Evolutionary conservation across 2,113 vertebrate species (phyloP).

Genomic region (Rhineura floridana): DNA sequence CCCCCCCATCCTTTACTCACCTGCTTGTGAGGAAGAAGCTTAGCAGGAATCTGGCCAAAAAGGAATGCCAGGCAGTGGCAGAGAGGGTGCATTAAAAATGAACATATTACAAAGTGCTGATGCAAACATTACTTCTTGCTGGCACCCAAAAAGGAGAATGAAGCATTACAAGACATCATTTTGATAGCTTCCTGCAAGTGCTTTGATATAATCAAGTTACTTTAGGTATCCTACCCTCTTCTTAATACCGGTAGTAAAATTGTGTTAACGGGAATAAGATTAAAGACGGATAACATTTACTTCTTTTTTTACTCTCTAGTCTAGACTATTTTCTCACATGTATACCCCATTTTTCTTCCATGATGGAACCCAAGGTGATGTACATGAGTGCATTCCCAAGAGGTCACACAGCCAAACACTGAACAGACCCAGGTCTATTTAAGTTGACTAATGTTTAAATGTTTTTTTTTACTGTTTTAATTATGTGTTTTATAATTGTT

Average conservation of each 20-base stretch:
- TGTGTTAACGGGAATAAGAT: background rate
- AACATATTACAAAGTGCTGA: background rate
- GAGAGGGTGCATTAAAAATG: slow-evolving; percentile 2
- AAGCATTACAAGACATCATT: background rate
- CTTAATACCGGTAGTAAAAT: background rate
- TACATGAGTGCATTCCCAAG: too few species aligned
- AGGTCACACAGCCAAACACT: too few species aligned
- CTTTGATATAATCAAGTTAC: background rate
- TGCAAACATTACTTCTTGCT: background rate
- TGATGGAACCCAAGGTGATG: background rate
- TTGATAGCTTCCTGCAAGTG: background rate
- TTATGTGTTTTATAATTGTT: too few species aligned
- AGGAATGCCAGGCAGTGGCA: background rate
- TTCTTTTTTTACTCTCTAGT: background rate
- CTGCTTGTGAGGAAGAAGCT: slow-evolving; percentile 24
- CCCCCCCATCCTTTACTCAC: slow-evolving; percentile 9
- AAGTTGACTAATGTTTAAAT: too few species aligned
- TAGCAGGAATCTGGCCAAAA: background rate
- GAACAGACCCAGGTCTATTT: too few species aligned
- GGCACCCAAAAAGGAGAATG: background rate
- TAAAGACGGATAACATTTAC: background rate
- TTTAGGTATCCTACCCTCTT: background rate
- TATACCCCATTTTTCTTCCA: background rate
- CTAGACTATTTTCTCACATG: too few species aligned
- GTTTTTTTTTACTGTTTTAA: too few species aligned